Evolutionary conservation across 2,888 invertebrate species (phyloP).

Genomic region (Caprella mutica): DNA sequence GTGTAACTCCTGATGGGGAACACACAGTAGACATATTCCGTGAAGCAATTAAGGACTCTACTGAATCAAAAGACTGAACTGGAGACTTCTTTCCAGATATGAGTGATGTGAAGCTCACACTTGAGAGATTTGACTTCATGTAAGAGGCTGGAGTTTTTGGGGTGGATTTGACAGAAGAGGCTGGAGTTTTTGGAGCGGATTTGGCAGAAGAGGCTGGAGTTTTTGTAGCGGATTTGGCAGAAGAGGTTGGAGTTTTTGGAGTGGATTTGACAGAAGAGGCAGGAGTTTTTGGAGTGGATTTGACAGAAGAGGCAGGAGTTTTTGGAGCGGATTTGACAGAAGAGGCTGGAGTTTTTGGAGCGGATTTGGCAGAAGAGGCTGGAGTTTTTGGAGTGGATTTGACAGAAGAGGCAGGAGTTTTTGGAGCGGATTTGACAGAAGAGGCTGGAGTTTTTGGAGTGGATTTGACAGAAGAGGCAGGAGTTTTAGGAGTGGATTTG

Average conservation of each 20-base stretch:
- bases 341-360: background rate
- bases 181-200: background rate
- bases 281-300: background rate
- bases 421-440: background rate
- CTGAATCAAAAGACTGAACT: too few species aligned
- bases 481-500: slow-evolving; percentile 12
- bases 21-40: background rate
- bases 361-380: background rate
- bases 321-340: background rate
- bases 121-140: background rate
- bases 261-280: background rate
- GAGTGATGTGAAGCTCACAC: background rate
- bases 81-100: too few species aligned
- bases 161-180: background rate
- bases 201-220: background rate
- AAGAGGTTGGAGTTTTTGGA: background rate
- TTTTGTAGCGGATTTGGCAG: background rate
- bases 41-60: too few species aligned
- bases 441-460: background rate
- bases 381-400: background rate
- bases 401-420: background rate
- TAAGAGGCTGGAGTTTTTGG: background rate
- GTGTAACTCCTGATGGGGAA: background rate
- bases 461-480: background rate
- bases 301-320: background rate